Evolutionary conservation across 2,797 vertebrate genomes (phyloP).

Genomic region (Poecilia picta): DNA sequence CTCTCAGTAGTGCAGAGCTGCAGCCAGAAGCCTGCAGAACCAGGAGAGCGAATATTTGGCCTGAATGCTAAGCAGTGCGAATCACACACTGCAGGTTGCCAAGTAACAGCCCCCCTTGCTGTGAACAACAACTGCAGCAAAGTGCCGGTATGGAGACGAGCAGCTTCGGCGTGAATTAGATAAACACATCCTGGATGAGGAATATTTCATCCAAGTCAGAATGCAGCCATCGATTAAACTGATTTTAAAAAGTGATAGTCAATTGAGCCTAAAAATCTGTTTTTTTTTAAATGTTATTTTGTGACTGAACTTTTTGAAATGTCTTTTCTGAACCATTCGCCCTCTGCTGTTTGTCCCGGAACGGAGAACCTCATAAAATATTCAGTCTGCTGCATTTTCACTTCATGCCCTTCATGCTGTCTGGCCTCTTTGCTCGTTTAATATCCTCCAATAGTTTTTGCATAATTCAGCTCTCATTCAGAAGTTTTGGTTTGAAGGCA

Average conservation of each 20-base stretch:
- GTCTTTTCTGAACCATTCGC: not conserved
- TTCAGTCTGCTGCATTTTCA: conserved; percentile 1
- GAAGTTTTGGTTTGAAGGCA: not conserved
- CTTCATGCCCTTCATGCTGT: not conserved
- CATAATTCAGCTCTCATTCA: not conserved
- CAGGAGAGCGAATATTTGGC: conserved; percentile 22
- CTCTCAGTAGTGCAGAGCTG: conserved; percentile 7
- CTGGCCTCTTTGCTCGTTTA: not conserved
- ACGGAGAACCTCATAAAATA: not conserved
- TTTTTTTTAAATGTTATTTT: not conserved
- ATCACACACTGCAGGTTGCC: conserved; percentile 17
- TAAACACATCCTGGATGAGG: not conserved
- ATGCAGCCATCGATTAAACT: not conserved
- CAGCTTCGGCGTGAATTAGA: not conserved
- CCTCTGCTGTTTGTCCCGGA: not conserved
- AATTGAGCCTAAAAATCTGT: not conserved
- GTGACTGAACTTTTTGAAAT: not conserved
- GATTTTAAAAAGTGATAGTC: not conserved
- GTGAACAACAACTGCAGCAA: conserved; percentile 21
- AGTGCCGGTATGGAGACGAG: not conserved
- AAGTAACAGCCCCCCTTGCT: conserved; percentile 24
- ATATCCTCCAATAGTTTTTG: not conserved
- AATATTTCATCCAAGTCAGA: not conserved
- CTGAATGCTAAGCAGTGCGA: conserved; percentile 41
- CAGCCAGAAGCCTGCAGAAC: not conserved